These are phyloP conservation scores for Automeris io DNA, from an alignment of 2,888 invertebrate species.

Conservation along the genomic window DNA sequence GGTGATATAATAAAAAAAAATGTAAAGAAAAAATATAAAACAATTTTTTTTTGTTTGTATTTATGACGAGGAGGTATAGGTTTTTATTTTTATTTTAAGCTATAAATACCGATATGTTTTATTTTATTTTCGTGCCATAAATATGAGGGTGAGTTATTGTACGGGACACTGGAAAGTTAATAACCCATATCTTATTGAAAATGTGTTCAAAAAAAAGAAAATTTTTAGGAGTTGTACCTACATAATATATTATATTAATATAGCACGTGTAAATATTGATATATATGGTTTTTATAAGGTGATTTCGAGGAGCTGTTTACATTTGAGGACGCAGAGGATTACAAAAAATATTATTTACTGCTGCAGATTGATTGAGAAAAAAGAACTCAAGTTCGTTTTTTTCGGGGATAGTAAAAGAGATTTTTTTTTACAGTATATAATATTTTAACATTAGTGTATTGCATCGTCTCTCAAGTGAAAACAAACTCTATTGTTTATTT, in stretches of 20 bases:
- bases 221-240: slow-evolving; percentile 66
- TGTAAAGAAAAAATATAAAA: too few species aligned
- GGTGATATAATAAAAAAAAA: too few species aligned
- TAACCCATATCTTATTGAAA: slow-evolving; percentile 70
- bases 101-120: slow-evolving; percentile 11
- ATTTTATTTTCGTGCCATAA: slow-evolving; percentile 55
- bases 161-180: slow-evolving; percentile 36
- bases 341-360: too few species aligned
- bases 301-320: not conserved
- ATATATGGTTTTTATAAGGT: slow-evolving; percentile 15
- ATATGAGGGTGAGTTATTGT: slow-evolving; percentile 24
- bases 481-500: too few species aligned
- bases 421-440: too few species aligned
- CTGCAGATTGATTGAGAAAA: too few species aligned
- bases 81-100: slow-evolving; percentile 19
- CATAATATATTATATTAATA: slow-evolving; percentile 40
- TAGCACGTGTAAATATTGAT: slow-evolving; percentile 53
- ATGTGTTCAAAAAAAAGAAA: slow-evolving; percentile 61
- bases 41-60: too few species aligned
- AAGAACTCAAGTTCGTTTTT: too few species aligned
- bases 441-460: too few species aligned
- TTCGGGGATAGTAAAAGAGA: too few species aligned
- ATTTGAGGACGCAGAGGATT: not conserved
- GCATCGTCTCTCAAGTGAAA: too few species aligned
- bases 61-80: slow-evolving; percentile 16